phyloP scores from a whole-genome alignment of 2,113 vertebrate species.

The Hemichromis elongatus region DNA sequence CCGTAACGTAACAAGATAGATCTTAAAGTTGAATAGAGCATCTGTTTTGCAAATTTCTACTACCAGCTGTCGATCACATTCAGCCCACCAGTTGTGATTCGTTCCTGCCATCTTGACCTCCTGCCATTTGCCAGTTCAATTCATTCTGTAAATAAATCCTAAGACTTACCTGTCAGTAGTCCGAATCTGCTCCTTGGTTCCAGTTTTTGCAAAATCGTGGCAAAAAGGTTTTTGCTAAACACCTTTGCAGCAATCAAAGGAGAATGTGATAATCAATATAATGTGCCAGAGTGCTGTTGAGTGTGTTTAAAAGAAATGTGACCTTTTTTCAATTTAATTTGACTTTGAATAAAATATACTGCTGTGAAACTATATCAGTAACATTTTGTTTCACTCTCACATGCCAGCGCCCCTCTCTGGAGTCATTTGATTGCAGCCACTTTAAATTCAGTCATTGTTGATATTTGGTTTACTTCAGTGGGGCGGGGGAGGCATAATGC shows the following conservation, averaged over 20 bases:
- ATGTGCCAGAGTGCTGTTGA: background rate
- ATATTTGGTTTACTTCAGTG: conserved; percentile 2
- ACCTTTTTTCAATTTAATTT: background rate
- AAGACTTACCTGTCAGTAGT: background rate
- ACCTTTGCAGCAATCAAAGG: background rate
- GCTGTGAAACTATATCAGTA: conserved; percentile 5
- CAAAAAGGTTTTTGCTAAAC: background rate
- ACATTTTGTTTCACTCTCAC: background rate
- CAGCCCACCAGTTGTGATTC: background rate
- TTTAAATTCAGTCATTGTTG: conserved; percentile 6
- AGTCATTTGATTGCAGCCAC: background rate
- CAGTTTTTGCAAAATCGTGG: background rate
- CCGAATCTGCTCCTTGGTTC: background rate
- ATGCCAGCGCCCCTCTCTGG: background rate
- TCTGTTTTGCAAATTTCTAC: background rate
- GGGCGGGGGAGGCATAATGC: background rate
- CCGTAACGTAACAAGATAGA: background rate
- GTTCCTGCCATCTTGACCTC: background rate
- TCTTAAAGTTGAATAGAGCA: background rate
- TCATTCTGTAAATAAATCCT: background rate
- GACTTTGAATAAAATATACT: conserved; percentile 2
- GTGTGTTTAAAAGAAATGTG: background rate
- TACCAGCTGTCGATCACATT: background rate
- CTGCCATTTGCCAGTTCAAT: background rate
- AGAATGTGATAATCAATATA: background rate